phyloP scores from a whole-genome alignment of 2,797 vertebrate genomes.

The Neopelma chrysocephalum region DNA sequence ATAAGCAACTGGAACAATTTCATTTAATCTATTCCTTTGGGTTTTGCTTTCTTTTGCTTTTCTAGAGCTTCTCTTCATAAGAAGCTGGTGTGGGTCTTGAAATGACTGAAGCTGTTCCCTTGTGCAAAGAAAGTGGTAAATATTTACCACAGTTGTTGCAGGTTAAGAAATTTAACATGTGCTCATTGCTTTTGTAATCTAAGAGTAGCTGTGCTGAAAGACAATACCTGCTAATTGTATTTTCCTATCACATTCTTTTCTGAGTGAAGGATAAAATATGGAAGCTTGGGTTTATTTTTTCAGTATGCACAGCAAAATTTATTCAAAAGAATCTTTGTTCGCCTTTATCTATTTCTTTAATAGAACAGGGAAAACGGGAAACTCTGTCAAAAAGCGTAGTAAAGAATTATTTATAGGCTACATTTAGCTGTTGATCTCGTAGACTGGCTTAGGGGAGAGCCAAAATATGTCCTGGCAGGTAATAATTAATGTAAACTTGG shows the following conservation, averaged over 20 bases:
- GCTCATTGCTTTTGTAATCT: not conserved
- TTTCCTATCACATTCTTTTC: not conserved
- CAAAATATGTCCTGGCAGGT: constrained; percentile 15
- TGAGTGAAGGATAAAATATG: not conserved
- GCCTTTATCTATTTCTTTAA: constrained; percentile 9
- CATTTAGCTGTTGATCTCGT: not conserved
- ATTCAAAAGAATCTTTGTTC: not conserved
- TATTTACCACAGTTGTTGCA: not conserved
- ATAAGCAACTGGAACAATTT: not conserved
- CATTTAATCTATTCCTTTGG: not conserved
- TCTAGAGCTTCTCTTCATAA: not conserved
- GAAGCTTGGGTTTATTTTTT: not conserved
- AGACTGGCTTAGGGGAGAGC: not conserved
- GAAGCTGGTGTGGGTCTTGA: not conserved
- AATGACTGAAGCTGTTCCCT: not conserved
- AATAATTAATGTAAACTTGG: constrained; percentile 29
- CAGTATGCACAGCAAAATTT: not conserved
- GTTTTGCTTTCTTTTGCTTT: not conserved
- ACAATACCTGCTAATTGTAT: constrained; percentile 30
- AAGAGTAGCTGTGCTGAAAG: constrained; percentile 16
- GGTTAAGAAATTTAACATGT: not conserved
- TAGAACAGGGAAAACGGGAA: not conserved
- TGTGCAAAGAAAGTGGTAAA: not conserved
- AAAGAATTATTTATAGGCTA: constrained; percentile 27
- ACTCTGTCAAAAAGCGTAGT: not conserved